Evolutionary conservation across 2,797 vertebrate genomes (phyloP).

Genomic region (Orientallactaga sibirica): DNA sequence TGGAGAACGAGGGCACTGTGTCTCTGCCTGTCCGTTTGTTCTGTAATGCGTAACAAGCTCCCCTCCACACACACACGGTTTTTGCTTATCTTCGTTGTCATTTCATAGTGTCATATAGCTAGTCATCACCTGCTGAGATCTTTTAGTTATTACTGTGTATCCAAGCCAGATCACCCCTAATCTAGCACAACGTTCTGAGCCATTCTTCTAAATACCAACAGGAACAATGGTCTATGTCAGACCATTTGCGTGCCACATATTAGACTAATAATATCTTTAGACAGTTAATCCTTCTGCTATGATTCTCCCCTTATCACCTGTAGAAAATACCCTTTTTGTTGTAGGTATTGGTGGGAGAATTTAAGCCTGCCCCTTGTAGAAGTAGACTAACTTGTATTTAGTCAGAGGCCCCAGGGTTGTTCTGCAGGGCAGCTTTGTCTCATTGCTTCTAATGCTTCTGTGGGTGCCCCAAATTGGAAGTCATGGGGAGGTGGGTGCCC

Average conservation of each 20-base stretch:
- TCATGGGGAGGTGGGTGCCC: not conserved
- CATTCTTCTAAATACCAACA: slow-evolving; percentile 20
- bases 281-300: slow-evolving; percentile 58
- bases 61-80: not conserved
- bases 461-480: not conserved
- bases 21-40: slow-evolving; percentile 21
- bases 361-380: not conserved
- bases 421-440: not conserved
- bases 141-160: slow-evolving; percentile 36
- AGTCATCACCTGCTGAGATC: slow-evolving; percentile 3
- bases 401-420: not conserved
- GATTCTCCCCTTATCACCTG: not conserved
- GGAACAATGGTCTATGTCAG: not conserved
- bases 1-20: not conserved
- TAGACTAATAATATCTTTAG: slow-evolving; percentile 56
- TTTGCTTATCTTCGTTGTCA: not conserved
- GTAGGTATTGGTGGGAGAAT: not conserved
- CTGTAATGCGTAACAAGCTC: not conserved
- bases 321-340: slow-evolving; percentile 36
- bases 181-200: slow-evolving; percentile 34
- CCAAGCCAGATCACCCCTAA: slow-evolving; percentile 27
- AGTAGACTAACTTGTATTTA: slow-evolving; percentile 30
- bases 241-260: slow-evolving; percentile 44
- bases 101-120: not conserved
- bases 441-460: not conserved